Evolutionary conservation across 2,888 invertebrate genomes (phyloP), one percentile per base, ranked within the genome.

Genomic region (Clusia tigrina): DNA sequence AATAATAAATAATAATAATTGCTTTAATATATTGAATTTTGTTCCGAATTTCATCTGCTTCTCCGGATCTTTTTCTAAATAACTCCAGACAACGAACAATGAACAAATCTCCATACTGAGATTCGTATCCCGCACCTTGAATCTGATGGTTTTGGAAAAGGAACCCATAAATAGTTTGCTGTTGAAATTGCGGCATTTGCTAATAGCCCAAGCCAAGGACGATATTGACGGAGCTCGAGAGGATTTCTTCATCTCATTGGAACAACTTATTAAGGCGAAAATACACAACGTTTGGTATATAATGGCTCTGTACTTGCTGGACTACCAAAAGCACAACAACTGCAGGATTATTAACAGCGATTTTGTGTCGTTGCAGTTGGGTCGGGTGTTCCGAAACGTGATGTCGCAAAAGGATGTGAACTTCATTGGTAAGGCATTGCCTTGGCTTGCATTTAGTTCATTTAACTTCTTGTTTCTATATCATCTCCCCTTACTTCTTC

Each of bases 231-330:
- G 75, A 17, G 76, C 73, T 1, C 69, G 70, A 2, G 70, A 74
- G 2, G 72, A 79, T 54, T 84, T 84, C 73, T 78, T 80, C 60
- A 58, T 68, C 22, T 79, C 80, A 0, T 54, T 84, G 23, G 80
- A 82, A 62, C 70, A 77, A 17, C 65, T 84, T 15, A 71, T 80
- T 17, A 84, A 82, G 67, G 74, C 74, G 3, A 83, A 83, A 69
- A 76, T 81, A 51, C 78, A 84, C 37, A 72, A 73, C 54, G 70
- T 75, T 54, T 83, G 81, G 79, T 83, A 82, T 58, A 71, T 73
- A 2, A 79, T 83, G 64, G 72, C 78, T 1, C 79, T 82, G 64
- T 77, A 77, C 63, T 58, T 84, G 18, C 60, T 81, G n/a, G 71
- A 77, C 18, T 79, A 77, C 69, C 82, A 83, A 58, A 70, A 72